phyloP scores from a whole-genome alignment of 2,888 invertebrate genomes.

The Chrysodeixis includens region DNA sequence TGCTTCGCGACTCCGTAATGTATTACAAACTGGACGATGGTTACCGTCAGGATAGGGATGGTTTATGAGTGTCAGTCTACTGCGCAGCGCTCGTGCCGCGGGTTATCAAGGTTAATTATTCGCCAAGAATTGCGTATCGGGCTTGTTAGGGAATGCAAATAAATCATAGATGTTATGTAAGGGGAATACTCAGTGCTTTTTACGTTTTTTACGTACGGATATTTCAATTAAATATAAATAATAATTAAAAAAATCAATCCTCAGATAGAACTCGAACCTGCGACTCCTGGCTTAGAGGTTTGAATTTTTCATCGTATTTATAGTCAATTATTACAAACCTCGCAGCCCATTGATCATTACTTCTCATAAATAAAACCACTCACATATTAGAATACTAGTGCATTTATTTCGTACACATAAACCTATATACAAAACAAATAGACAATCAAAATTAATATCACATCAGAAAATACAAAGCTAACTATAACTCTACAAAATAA shows the following conservation, averaged over 20 bases:
- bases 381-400: conserved; percentile 26
- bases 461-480: conserved; percentile 66
- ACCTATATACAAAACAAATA: conserved; percentile 51
- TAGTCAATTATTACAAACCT: too few relatives aligned
- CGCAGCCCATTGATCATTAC: too few relatives aligned
- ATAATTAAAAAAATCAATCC: too few relatives aligned
- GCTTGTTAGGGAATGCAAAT: conserved; percentile 1
- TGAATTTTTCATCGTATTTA: too few relatives aligned
- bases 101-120: conserved; percentile 46
- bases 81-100: conserved; percentile 48
- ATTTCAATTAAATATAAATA: too few relatives aligned
- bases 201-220: too few relatives aligned
- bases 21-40: too few relatives aligned
- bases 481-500: conserved; percentile 57
- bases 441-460: conserved; percentile 71
- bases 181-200: not conserved
- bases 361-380: not conserved
- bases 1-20: too few relatives aligned
- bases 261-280: too few relatives aligned
- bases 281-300: too few relatives aligned
- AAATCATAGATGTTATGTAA: not conserved
- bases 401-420: conserved; percentile 50
- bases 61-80: conserved; percentile 32
- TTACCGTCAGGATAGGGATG: conserved; percentile 10
- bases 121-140: conserved; percentile 32